Base-by-base conservation (phyloP, 1,140 invertebrate species). In the Manduca sexta region DNA sequence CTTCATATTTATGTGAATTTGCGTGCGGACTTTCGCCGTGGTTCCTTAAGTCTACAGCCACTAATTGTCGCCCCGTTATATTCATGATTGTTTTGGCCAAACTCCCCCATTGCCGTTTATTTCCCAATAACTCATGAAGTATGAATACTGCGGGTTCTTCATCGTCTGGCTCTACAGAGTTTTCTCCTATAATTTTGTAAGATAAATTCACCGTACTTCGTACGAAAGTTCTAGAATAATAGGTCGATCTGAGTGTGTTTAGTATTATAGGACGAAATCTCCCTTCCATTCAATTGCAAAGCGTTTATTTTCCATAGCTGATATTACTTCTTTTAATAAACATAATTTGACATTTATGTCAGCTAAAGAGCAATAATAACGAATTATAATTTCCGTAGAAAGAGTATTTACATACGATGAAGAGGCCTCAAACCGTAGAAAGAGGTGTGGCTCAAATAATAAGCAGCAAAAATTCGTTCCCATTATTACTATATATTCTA, bases 1-100 rank as follows among this genome's bases (percentile, higher is more conserved):
- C 81, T 0, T 64, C 47, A 74, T 97, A 97, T 15, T 87, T 88
- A 81, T 95, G 93, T 0, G 90, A 82, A 3, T 79, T 49, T 1
- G 88, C 84, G 67, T 97, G 95, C 0, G 93, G 93, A 71, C 95
- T 97, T 34, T 97, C 94, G 0, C 96, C 97, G 83, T 98, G 96
- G 83, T 98, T 98, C 64, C 96, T 89, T 1, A 92, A 90, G 87
- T 98, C 96, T 14, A 96, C 86, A 0, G 92, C 87, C 33, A 95
- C 90, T 84, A 56, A 69, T 11, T 52, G 29, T 16, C 51, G 69
- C 5, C 60, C 51, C 7, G 56, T 62, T 5, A 16, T 16, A 11
- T 42, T 29, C 8, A 54, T 50, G 10, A 81, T 60, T 13, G 30
- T 74, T 38, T 74, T 69, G 15, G 63, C 68, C 44, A 81, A 61